phyloP scores from a whole-genome alignment of 2,888 invertebrate species.

The Ganaspis brasiliensis region DNA sequence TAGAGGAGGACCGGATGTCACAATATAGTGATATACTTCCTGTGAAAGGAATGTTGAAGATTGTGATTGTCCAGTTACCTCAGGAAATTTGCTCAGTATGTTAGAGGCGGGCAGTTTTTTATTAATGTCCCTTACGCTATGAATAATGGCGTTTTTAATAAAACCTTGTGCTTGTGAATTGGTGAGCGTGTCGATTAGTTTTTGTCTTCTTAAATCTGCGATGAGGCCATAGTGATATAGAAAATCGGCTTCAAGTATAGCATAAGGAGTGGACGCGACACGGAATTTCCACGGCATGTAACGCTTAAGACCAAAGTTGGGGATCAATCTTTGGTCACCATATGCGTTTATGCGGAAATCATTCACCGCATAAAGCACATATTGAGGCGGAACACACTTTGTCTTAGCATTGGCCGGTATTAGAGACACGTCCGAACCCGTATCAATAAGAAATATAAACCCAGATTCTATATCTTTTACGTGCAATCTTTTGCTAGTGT shows the following conservation, averaged over 20 bases:
- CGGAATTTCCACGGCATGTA: slow-evolving; percentile 40
- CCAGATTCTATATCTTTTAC: slow-evolving; percentile 24
- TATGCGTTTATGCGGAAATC: slow-evolving; percentile 24
- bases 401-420: slow-evolving; percentile 29
- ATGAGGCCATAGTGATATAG: slow-evolving; percentile 22
- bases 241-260: slow-evolving; percentile 32
- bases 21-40: slow-evolving; percentile 51
- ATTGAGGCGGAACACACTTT: background rate
- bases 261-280: slow-evolving; percentile 29
- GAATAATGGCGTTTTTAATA: background rate
- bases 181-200: background rate
- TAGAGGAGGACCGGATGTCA: slow-evolving; percentile 54
- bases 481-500: slow-evolving; percentile 31
- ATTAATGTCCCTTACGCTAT: background rate
- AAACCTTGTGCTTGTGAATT: too few species aligned
- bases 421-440: too few species aligned
- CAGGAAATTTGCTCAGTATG: background rate
- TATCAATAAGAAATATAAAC: slow-evolving; percentile 45
- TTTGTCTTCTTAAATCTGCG: background rate
- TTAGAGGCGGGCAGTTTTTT: background rate
- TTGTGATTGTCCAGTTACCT: background rate
- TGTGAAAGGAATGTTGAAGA: background rate
- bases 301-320: slow-evolving; percentile 33
- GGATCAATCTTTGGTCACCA: background rate
- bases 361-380: slow-evolving; percentile 33